Evolutionary conservation across 1,140 invertebrate genomes (phyloP).

Genomic region (Pseudomyrmex cubaensis): DNA sequence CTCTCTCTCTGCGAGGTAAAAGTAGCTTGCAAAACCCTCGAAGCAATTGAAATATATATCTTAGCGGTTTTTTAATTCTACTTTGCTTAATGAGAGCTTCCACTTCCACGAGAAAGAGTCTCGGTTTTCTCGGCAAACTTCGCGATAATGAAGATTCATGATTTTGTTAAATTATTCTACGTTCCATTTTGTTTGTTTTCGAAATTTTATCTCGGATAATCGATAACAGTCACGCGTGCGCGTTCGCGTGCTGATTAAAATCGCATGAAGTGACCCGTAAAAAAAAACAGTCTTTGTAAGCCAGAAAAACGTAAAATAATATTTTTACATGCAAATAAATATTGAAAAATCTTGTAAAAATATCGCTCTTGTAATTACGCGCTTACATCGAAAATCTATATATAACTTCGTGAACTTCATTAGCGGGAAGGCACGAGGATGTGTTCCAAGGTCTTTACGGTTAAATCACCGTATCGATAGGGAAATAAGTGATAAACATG

Average conservation of each 20-base stretch:
- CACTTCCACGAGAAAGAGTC: not conserved
- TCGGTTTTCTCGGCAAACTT: too few relatives aligned
- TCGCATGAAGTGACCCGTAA: slow-evolving; percentile 10
- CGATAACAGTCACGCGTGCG: not conserved
- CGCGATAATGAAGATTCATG: too few relatives aligned
- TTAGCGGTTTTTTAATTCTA: too few relatives aligned
- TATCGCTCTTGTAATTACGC: slow-evolving; percentile 19
- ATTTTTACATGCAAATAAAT: slow-evolving; percentile 37
- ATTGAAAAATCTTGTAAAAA: slow-evolving; percentile 25
- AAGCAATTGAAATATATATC: too few relatives aligned
- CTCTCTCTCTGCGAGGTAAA: not conserved
- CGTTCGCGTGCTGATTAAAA: not conserved
- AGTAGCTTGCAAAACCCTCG: not conserved
- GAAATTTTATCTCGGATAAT: slow-evolving; percentile 15
- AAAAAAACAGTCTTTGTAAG: not conserved
- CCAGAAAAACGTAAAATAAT: slow-evolving; percentile 24
- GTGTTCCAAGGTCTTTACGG: slow-evolving; percentile 29
- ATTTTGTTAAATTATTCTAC: not conserved
- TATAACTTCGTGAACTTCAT: not conserved
- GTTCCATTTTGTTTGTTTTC: not conserved
- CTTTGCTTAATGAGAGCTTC: too few relatives aligned
- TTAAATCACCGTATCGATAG: slow-evolving; percentile 18
- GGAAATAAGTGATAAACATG: not conserved
- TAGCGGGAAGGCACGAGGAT: not conserved
- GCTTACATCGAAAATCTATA: slow-evolving; percentile 42